Evolutionary conservation across 2,797 vertebrate genomes (phyloP).

Genomic region (Periophthalmus magnuspinnatus): DNA sequence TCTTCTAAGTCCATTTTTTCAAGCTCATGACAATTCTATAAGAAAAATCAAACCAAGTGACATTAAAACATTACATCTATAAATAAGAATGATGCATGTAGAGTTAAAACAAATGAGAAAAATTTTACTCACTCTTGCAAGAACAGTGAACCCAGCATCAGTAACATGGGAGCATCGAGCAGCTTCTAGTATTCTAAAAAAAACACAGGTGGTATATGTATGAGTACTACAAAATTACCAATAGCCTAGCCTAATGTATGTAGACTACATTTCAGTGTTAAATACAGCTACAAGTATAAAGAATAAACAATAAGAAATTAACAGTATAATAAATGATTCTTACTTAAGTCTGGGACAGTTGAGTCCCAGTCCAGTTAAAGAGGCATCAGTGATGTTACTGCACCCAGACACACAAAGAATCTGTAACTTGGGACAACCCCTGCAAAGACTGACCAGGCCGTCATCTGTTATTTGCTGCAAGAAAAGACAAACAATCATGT

Average conservation of each 20-base stretch:
- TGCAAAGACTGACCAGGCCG: conserved; percentile 87
- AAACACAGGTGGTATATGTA: conserved; percentile 37
- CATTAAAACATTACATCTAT: not conserved
- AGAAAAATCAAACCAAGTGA: conserved; percentile 14
- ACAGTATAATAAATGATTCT: conserved; percentile 49
- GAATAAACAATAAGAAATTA: not conserved
- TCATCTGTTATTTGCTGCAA: conserved; percentile 88
- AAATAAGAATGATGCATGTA: not conserved
- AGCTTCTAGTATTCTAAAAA: conserved; percentile 88
- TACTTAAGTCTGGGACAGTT: conserved; percentile 91
- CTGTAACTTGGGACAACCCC: conserved; percentile 88
- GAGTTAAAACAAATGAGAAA: conserved; percentile 9
- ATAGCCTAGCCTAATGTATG: not conserved
- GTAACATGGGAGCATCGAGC: conserved; percentile 91
- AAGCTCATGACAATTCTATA: conserved; percentile 90
- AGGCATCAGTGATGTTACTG: conserved; percentile 89
- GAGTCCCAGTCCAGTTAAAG: conserved; percentile 88
- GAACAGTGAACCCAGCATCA: conserved; percentile 88
- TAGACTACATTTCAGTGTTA: not conserved
- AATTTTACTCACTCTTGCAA: conserved; percentile 83
- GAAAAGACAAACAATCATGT: conserved; percentile 29
- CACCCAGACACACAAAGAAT: conserved; percentile 91
- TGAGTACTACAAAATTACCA: not conserved
- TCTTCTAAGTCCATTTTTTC: conserved; percentile 97
- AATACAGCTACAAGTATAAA: not conserved